Evolutionary conservation across 53 echinoderm and acorn worm genomes (phyloP).

Genomic region (Temnopleurus reevesii): DNA sequence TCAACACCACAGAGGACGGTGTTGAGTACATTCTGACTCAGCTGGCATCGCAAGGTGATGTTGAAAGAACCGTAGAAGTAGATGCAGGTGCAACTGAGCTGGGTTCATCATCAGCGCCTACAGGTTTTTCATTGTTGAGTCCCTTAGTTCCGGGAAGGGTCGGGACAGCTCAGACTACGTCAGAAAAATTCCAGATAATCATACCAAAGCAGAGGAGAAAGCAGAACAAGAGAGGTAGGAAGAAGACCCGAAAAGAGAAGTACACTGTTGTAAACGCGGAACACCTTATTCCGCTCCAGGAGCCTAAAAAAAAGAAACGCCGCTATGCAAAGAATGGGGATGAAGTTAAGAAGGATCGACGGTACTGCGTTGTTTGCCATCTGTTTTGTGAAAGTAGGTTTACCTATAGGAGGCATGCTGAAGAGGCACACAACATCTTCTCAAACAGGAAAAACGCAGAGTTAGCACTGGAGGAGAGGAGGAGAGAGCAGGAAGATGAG

Average conservation of each 20-base stretch:
- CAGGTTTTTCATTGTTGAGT: no score
- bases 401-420: neutral
- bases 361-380: conserved; percentile 1
- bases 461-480: neutral
- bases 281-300: neutral
- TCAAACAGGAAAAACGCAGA: neutral
- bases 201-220: neutral
- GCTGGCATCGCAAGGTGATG: neutral
- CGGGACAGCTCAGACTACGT: no score
- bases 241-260: neutral
- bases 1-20: neutral
- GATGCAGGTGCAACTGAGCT: no score
- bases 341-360: neutral
- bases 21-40: neutral
- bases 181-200: neutral
- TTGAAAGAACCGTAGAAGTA: no score
- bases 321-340: neutral
- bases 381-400: neutral
- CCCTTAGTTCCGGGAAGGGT: no score
- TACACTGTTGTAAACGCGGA: neutral
- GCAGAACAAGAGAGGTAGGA: no score
- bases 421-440: conserved; percentile 1
- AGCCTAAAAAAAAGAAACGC: neutral
- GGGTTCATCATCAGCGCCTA: no score
- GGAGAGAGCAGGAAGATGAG: neutral